Percentiles rank a stretch among this genome's conserved stretches.
phyloP scores from a whole-genome alignment of 2,888 invertebrate species.

The Hypercompe scribonia region DNA sequence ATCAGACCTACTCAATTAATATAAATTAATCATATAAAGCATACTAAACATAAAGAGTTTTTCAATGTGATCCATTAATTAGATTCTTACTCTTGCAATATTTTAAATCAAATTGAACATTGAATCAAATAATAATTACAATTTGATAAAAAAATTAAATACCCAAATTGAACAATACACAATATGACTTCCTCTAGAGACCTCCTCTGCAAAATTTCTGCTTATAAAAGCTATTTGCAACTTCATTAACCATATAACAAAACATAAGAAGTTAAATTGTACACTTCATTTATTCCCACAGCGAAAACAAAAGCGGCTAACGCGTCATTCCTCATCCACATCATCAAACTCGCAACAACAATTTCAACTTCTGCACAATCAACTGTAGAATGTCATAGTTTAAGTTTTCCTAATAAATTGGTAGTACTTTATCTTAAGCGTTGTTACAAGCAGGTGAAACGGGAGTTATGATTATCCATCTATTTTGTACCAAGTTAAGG shows the following conservation, averaged over 20 bases:
- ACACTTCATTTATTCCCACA: slow-evolving; percentile 17
- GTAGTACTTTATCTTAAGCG: slow-evolving; percentile 65
- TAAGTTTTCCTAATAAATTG: slow-evolving; percentile 74
- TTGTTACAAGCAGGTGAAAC: slow-evolving; percentile 54
- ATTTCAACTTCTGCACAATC: slow-evolving; percentile 49
- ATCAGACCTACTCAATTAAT: too few relatives aligned
- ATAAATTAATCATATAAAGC: too few relatives aligned
- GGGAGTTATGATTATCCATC: slow-evolving; percentile 51
- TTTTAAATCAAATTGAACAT: neutral
- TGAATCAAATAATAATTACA: neutral
- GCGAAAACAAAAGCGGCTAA: slow-evolving; percentile 25
- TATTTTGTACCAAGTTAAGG: slow-evolving; percentile 43
- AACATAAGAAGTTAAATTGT: slow-evolving; percentile 16
- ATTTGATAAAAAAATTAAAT: neutral
- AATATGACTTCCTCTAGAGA: neutral
- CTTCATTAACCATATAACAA: slow-evolving; percentile 9
- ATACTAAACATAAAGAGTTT: too few relatives aligned
- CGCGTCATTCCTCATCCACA: slow-evolving; percentile 31
- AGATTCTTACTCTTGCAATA: too few relatives aligned
- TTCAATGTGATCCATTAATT: too few relatives aligned
- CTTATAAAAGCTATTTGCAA: slow-evolving; percentile 1
- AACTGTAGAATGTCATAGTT: slow-evolving; percentile 52
- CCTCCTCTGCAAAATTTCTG: too few relatives aligned
- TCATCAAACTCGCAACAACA: slow-evolving; percentile 41
- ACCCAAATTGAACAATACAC: neutral